Percentiles rank a stretch among this genome's conserved stretches.
Evolutionary conservation across 2,797 vertebrate species (phyloP).

Genomic region (Cryptoblepharus egeriae): DNA sequence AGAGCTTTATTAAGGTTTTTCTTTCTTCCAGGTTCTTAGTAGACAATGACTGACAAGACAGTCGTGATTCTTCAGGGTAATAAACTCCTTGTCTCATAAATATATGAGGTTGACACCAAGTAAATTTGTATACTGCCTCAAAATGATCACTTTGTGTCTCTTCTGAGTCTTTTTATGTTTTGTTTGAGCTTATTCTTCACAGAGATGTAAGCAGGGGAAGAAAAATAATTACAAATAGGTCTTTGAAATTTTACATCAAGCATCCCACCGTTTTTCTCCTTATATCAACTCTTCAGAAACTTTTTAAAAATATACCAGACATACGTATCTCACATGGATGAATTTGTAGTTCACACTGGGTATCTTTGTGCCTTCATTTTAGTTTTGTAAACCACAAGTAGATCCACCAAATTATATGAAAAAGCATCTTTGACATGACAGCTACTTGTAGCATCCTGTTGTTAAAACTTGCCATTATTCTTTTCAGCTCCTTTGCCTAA

Average conservation of each 20-base stretch:
- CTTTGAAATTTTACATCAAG: conserved; percentile 50
- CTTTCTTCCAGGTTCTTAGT: conserved; percentile 46
- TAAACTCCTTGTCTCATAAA: conserved; percentile 71
- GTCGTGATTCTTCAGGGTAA: conserved; percentile 60
- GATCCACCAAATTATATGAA: conserved; percentile 3
- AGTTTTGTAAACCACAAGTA: neutral
- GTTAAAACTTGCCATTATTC: neutral
- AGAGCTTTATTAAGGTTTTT: conserved; percentile 56
- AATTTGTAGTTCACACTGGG: conserved; percentile 38
- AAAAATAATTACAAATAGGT: conserved; percentile 46
- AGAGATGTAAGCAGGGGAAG: conserved; percentile 53
- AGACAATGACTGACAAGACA: conserved; percentile 67
- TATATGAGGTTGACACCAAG: conserved; percentile 64
- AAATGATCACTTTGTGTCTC: conserved; percentile 68
- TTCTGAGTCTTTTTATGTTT: conserved; percentile 62
- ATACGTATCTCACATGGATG: conserved; percentile 42
- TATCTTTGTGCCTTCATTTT: neutral
- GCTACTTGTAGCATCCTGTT: conserved; percentile 7
- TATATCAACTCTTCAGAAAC: conserved; percentile 66
- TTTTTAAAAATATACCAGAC: too few relatives aligned
- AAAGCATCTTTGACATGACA: conserved; percentile 4
- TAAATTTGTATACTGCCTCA: conserved; percentile 70
- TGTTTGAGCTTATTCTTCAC: conserved; percentile 60
- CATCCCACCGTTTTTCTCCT: conserved; percentile 52
- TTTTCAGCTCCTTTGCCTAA: neutral